A percentile compares a stretch with the other conserved stretches of the same genome.
These are phyloP conservation scores for Hephaestus fuliginosus DNA, from an alignment of 2,797 vertebrate genomes.

Conservation along the genomic window DNA sequence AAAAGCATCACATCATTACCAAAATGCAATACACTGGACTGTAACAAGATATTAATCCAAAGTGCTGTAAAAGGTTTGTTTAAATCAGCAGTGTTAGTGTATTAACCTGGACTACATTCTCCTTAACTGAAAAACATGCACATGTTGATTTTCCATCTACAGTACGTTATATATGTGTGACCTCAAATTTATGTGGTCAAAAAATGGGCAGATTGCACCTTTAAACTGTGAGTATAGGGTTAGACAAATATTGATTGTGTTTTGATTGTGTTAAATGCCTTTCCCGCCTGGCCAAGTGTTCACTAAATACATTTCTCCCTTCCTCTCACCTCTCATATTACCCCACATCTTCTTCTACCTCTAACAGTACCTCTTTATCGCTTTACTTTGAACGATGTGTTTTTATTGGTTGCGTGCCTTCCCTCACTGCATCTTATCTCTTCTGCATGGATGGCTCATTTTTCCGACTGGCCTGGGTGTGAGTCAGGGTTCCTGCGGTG, in stretches of 20 bases:
- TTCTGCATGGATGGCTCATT: conserved; percentile 74
- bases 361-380: conserved; percentile 25
- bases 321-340: conserved; percentile 15
- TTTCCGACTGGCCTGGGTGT: conserved; percentile 66
- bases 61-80: background rate
- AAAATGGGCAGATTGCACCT: background rate
- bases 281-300: background rate
- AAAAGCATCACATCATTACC: background rate
- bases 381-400: conserved; percentile 40
- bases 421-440: conserved; percentile 48
- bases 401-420: conserved; percentile 60
- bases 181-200: background rate
- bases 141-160: background rate
- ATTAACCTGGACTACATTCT: background rate
- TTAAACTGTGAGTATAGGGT: background rate
- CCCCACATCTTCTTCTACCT: conserved; percentile 1
- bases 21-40: background rate
- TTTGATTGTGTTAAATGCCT: background rate
- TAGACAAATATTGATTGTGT: background rate
- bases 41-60: background rate
- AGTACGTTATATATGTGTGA: background rate
- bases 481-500: conserved; percentile 76
- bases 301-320: conserved; percentile 6
- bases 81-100: background rate
- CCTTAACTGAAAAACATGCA: background rate